phyloP scores from a whole-genome alignment of 2,113 vertebrate genomes.

The Sapajus apella region DNA sequence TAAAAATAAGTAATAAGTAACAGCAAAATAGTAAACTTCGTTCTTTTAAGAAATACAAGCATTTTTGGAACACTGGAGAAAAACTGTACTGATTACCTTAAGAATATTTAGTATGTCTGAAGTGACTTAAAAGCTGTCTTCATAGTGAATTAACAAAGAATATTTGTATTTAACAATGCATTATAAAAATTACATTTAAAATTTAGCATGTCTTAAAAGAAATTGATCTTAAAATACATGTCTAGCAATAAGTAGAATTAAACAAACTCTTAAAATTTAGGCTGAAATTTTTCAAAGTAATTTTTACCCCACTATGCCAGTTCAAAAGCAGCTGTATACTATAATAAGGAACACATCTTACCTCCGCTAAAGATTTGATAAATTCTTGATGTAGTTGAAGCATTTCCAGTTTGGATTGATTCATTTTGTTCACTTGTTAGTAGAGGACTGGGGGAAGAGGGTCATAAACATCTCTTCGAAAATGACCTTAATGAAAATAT shows the following conservation, averaged over 20 bases:
- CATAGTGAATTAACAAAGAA: constrained; percentile 63
- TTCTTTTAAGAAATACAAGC: constrained; percentile 48
- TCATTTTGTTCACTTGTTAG: constrained; percentile 88
- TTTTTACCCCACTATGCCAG: constrained; percentile 71
- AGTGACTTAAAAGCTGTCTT: constrained; percentile 73
- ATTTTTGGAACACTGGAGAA: constrained; percentile 56
- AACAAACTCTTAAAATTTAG: constrained; percentile 73
- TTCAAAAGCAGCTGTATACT: constrained; percentile 73
- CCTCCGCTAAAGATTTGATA: constrained; percentile 85
- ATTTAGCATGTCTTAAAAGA: constrained; percentile 69
- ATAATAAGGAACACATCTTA: constrained; percentile 87
- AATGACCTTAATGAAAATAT: constrained; percentile 86
- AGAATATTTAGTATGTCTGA: constrained; percentile 39
- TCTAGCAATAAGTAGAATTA: constrained; percentile 66
- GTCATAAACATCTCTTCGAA: constrained; percentile 82
- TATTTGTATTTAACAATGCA: constrained; percentile 72
- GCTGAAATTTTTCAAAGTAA: constrained; percentile 73
- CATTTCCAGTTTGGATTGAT: constrained; percentile 85
- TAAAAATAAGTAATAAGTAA: constrained; percentile 40
- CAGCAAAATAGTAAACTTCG: constrained; percentile 9
- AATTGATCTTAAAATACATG: constrained; percentile 63
- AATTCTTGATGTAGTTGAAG: constrained; percentile 86
- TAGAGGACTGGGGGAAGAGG: constrained; percentile 84
- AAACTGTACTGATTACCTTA: constrained; percentile 59
- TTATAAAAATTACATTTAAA: constrained; percentile 73